These are phyloP conservation scores for Octomys mimax DNA, from an alignment of 2,797 vertebrate species.

Conservation along the genomic window DNA sequence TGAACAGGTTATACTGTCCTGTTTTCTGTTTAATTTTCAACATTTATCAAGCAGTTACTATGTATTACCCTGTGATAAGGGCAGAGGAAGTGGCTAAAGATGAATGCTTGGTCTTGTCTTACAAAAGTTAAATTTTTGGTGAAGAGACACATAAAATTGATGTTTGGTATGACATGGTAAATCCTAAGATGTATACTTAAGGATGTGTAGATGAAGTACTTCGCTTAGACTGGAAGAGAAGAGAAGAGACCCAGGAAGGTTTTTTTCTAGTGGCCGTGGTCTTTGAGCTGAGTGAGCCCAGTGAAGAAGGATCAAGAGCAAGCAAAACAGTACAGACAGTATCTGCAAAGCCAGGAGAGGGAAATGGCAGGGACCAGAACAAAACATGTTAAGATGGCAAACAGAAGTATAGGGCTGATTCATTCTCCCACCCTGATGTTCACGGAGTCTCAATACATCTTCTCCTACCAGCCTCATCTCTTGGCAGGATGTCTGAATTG, in stretches of 20 bases:
- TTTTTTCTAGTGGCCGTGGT: slow-evolving; percentile 1
- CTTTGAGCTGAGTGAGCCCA: background rate
- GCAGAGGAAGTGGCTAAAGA: slow-evolving; percentile 7
- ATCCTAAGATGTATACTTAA: background rate
- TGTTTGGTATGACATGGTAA: background rate
- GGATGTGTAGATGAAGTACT: background rate
- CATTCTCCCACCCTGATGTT: background rate
- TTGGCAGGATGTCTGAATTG: background rate
- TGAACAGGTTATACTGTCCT: background rate
- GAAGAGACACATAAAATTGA: background rate
- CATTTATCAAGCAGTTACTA: slow-evolving; percentile 7
- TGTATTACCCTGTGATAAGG: background rate
- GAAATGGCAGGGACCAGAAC: background rate
- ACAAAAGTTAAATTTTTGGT: background rate
- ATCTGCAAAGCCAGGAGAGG: background rate
- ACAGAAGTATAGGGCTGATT: background rate
- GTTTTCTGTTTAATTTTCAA: slow-evolving; percentile 40
- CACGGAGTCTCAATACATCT: background rate
- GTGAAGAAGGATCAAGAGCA: slow-evolving; percentile 13
- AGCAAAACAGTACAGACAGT: background rate
- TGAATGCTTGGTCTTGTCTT: background rate
- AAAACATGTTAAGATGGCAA: background rate
- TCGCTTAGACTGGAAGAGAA: background rate
- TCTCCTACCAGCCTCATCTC: background rate
- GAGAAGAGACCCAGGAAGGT: background rate